Evolutionary conservation across 2,797 vertebrate genomes (phyloP).

Genomic region (Lithobates sylvaticus): DNA sequence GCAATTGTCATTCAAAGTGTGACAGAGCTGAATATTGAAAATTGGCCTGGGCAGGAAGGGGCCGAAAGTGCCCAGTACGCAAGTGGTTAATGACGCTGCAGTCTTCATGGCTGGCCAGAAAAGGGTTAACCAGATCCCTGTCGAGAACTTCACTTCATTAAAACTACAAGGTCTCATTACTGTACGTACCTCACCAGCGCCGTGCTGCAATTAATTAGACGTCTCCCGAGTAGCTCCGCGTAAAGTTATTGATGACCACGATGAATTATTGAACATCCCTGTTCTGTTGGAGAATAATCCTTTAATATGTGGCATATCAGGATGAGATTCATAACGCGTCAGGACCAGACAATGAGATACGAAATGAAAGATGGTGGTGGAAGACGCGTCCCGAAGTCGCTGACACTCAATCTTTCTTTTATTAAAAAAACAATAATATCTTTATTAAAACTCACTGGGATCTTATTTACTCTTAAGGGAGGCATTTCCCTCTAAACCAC

Average conservation of each 20-base stretch:
- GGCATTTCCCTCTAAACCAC: neutral
- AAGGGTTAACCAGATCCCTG: neutral
- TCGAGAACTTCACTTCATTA: neutral
- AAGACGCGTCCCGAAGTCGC: neutral
- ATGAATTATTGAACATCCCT: conserved; percentile 50
- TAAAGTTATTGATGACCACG: conserved; percentile 18
- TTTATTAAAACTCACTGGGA: neutral
- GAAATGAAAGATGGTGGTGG: conserved; percentile 19
- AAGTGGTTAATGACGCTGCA: neutral
- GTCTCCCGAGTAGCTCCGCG: neutral
- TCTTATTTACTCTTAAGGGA: neutral
- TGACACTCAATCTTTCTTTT: conserved; percentile 11
- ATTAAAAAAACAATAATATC: conserved; percentile 24
- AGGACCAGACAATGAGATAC: neutral
- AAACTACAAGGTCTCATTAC: conserved; percentile 16
- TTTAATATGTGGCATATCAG: conserved; percentile 17
- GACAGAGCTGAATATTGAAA: no score
- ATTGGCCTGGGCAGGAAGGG: no score
- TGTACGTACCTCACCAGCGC: neutral
- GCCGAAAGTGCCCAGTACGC: no score
- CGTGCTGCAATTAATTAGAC: conserved; percentile 39
- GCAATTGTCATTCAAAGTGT: no score
- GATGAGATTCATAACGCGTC: conserved; percentile 21
- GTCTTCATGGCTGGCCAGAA: neutral
- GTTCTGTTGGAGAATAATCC: conserved; percentile 4